Base-by-base conservation (phyloP, 2,888 invertebrate genomes). In the Drosophila picticornis region DNA sequence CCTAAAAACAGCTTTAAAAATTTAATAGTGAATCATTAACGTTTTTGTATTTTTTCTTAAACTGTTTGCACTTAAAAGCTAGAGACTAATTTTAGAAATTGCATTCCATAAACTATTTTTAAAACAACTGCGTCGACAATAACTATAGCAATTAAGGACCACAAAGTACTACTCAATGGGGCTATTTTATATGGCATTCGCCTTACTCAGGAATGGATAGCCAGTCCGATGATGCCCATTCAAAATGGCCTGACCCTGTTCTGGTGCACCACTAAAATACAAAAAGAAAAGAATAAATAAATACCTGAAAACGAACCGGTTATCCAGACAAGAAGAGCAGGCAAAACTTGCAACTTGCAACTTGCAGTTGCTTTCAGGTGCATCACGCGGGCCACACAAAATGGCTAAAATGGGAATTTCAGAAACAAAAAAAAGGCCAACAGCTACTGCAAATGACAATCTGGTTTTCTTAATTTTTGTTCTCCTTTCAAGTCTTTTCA, bases 211-310 rank as follows among this genome's bases (percentile, higher is more conserved):
- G 64, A 68, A 78, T 78, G 73, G 64, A 81, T 81, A 63, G 63
- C 46, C 46, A 46, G 71, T 59, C 51, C 32, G 36, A 25, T 13
- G 57, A 72, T 66, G 73, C 72, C 73, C 78, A 81, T 72, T 83
- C 38, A 83, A 88, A 90, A 88, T 83, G 86, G 90, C 86, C 85
- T 84, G 84, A 84, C 84, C 84, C 84, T 84, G 90, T 88, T 84
- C 88, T 88, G 86, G 68, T 80, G 80, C 82, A 74, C 88, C 83
- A 80, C 67, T 52, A 64, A 60, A 48, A 50, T 46, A 46, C 27
- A 25, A 27, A 36, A 55, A 22, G 11, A 36, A 34, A 52, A 50
- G 46, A 27, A 25, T 27, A 50, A 25, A 50, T 27, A 60, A 80
- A 71, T 52, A 51, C 46, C 48, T 63, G 53, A 32, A 64, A 66